Base-by-base conservation (phyloP, 2,888 invertebrate genomes). In the Nudaria mundana region DNA sequence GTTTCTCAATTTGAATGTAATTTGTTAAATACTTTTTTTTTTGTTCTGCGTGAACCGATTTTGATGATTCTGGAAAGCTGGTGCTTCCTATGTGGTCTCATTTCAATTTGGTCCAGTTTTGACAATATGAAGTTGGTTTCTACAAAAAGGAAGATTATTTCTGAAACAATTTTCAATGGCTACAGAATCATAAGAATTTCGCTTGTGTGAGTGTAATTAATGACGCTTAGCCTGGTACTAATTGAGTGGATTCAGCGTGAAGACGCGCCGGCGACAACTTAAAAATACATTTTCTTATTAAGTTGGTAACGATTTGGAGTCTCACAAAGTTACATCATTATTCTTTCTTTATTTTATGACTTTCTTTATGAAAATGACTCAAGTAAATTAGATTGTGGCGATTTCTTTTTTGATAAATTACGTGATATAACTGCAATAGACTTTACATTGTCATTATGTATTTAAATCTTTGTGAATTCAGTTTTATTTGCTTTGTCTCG, bases 191-290 rank as follows among this genome's bases (percentile, higher is more conserved):
- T 22, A 30, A 6, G 24, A 24, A 8, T 41, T 30, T 20, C 22
- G 15, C 35, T 31, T 20, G 13, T 25, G 8, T 15, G 24, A 10
- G 37, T 43, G 59, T 66, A 66, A 71, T 72, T 70, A 71, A 66
- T 74, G 66, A 67, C 63, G 66, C 66, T 58, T 63, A 67, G 63
- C 56, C 62, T 60, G 58, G 57, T 66, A 65, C 75, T 83, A 82
- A 83, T 81, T 83, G 79, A 78, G 73, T 73, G 77, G 68, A 75
- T 71, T 68, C 66, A 70, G 60, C 50, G 64, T 59, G 63, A 71
- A 74, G 81, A 67, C 79, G 69, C 66, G 81, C 76, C 81, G 78
- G 77, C 79, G 80, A 71, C 81, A 68, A 71, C 74, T 82, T 81
- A 81, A 80, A 81, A 81, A 79, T 76, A 81, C 80, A 80, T 82